These are phyloP conservation scores for Acrobasis repandana DNA, from an alignment of 2,888 invertebrate species.

Conservation along the genomic window DNA sequence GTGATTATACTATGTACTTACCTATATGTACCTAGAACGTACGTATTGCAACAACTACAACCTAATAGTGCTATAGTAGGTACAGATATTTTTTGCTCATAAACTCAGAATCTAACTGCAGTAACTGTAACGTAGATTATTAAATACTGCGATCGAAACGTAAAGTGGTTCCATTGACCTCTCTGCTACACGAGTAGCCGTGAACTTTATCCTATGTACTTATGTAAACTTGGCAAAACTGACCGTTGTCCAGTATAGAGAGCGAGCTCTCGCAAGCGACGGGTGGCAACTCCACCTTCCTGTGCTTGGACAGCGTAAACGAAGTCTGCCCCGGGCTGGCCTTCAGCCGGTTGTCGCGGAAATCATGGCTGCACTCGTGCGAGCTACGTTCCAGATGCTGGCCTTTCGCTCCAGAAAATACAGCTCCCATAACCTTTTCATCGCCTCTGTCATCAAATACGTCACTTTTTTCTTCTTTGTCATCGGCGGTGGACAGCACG, in stretches of 20 bases:
- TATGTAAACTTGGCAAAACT: constrained; percentile 31
- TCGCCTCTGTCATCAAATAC: constrained; percentile 65
- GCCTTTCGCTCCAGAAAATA: constrained; percentile 59
- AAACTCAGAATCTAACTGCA: too few species aligned
- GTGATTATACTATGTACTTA: background rate
- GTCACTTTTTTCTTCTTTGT: constrained; percentile 72
- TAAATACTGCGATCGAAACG: too few species aligned
- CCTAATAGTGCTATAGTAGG: too few species aligned
- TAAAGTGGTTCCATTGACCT: background rate
- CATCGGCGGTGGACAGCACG: constrained; percentile 54
- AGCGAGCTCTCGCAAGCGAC: constrained; percentile 63
- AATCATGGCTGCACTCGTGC: constrained; percentile 72
- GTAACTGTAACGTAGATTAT: too few species aligned
- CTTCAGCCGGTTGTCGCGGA: constrained; percentile 73
- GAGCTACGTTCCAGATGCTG: constrained; percentile 52
- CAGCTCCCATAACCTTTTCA: constrained; percentile 74
- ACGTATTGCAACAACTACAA: constrained; percentile 17
- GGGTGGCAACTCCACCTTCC: constrained; percentile 84
- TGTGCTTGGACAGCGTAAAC: constrained; percentile 84
- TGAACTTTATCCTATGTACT: constrained; percentile 1
- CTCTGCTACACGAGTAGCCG: background rate
- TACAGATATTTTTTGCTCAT: too few species aligned
- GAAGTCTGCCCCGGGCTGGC: constrained; percentile 72
- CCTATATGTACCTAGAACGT: background rate
- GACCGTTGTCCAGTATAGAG: constrained; percentile 65